These are phyloP conservation scores for Aplocera efformata DNA, from an alignment of 2,888 invertebrate genomes.

Conservation along the genomic window DNA sequence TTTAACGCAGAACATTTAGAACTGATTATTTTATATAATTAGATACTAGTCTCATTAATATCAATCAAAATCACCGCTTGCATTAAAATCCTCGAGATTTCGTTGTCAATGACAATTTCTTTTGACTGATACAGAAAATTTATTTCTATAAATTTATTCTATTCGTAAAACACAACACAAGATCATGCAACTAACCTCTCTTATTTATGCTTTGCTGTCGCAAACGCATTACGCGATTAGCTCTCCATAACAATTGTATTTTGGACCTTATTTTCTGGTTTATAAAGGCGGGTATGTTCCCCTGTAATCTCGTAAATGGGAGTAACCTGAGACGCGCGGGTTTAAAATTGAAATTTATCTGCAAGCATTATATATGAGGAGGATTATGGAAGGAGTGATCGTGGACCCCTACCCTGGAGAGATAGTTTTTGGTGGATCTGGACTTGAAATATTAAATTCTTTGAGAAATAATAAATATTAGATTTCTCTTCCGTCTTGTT, in stretches of 20 bases:
- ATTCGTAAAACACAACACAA: slow-evolving; percentile 29
- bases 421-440: slow-evolving; percentile 32
- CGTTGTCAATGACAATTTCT: too few species aligned
- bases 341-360: slow-evolving; percentile 80
- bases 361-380: slow-evolving; percentile 73
- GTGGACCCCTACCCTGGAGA: slow-evolving; percentile 35
- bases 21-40: too few species aligned
- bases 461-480: neutral
- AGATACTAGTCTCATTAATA: too few species aligned
- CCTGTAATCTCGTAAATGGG: slow-evolving; percentile 72
- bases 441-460: neutral
- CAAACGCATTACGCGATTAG: slow-evolving; percentile 65
- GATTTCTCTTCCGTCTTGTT: too few species aligned
- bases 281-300: slow-evolving; percentile 23
- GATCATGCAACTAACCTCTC: slow-evolving; percentile 36
- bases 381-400: slow-evolving; percentile 51
- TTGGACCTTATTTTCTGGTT: slow-evolving; percentile 8
- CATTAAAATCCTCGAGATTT: too few species aligned
- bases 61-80: too few species aligned
- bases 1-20: too few species aligned
- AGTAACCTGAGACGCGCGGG: slow-evolving; percentile 69
- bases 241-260: slow-evolving; percentile 19
- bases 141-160: neutral
- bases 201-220: slow-evolving; percentile 54
- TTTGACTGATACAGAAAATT: too few species aligned